Conservation (phyloP, 92 coral and sea anemone species). For the Zoanthus solanderi region DNA sequence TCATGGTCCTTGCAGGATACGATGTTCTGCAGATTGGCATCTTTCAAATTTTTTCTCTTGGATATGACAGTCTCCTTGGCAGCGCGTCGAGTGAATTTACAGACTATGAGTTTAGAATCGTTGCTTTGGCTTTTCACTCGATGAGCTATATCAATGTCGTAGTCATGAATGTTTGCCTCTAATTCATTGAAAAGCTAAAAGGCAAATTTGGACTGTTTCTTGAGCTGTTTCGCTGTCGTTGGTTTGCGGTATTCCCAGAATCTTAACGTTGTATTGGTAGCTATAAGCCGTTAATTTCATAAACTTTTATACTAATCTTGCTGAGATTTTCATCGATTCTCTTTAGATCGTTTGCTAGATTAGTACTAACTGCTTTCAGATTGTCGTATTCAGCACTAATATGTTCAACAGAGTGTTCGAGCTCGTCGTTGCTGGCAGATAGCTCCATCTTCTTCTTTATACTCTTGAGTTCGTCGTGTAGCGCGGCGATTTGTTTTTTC, state of each 20-base stretch:
- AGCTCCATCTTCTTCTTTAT: too few relatives aligned
- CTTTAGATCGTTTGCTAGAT: too few relatives aligned
- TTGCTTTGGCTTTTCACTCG: constrained; percentile 25
- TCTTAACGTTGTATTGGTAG: constrained; percentile 53
- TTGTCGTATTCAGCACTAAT: too few relatives aligned
- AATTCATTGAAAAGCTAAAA: constrained; percentile 33
- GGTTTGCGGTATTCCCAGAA: constrained; percentile 21
- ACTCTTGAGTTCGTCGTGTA: too few relatives aligned
- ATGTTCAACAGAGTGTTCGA: too few relatives aligned
- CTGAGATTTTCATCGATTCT: too few relatives aligned
- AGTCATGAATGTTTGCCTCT: constrained; percentile 10
- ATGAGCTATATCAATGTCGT: constrained; percentile 43
- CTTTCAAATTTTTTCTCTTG: constrained; percentile 24
- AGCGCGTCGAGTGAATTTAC: constrained; percentile 9
- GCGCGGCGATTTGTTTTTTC: too few relatives aligned
- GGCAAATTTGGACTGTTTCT: constrained; percentile 24
- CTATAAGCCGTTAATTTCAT: constrained; percentile 49
- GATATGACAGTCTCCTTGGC: constrained; percentile 30
- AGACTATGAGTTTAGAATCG: constrained; percentile 27
- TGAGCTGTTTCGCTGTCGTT: constrained; percentile 24
- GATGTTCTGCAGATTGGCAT: constrained; percentile 27
- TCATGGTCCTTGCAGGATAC: constrained; percentile 39
- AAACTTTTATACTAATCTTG: constrained; percentile 9
- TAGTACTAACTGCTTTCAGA: too few relatives aligned
- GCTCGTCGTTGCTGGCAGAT: too few relatives aligned